Base-by-base conservation (phyloP, 2,888 invertebrate species). In the Nebria salina region DNA sequence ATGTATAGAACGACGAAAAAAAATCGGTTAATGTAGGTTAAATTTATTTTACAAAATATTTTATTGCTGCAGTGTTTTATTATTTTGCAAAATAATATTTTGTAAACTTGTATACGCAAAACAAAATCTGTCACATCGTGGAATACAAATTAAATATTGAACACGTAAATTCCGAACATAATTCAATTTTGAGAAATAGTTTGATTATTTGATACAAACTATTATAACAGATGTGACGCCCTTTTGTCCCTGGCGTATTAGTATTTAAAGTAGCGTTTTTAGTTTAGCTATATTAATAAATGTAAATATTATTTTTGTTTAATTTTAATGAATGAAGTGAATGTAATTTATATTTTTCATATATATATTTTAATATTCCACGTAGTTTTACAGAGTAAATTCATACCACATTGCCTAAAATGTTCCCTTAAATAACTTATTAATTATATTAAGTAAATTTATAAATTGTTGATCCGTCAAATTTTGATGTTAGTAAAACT, bases 311-410 rank as follows among this genome's bases (percentile, higher is more conserved):
- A 76, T 76, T 77, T 82, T 85, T 84, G 83, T 85, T 85, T 85
- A 84, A 70, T 75, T 80, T 83, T 84, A 82, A 84, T 83, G 86
- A 85, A 85, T 86, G 85, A 86, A 85, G 85, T 86, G 85, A 81
- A 85, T 84, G 85, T 86, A 86, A 76, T 86, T 86, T 86, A 85
- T 85, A 85, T 85, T 86, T 84, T 85, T 84, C 84, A 82, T 84
- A 83, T 83, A 82, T 82, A 83, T 84, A 83, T 84, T 83, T 84
- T 82, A 81, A 83, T 83, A 80, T 64, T 76, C 72, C 76, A 81
- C 65, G 66, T 81, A 76, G 73, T 76, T 72, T 64, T 72, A 81
- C 65, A 76, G 66, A 43, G 54, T 72, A 42, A 66, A 78, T 75
- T 77, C 68, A 74, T 76, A 81, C 81, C 81, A 76, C 43, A 81